Evolutionary conservation across 2,797 vertebrate genomes (phyloP), one percentile per base, ranked within the genome.

Genomic region (Galagoides demidoff): DNA sequence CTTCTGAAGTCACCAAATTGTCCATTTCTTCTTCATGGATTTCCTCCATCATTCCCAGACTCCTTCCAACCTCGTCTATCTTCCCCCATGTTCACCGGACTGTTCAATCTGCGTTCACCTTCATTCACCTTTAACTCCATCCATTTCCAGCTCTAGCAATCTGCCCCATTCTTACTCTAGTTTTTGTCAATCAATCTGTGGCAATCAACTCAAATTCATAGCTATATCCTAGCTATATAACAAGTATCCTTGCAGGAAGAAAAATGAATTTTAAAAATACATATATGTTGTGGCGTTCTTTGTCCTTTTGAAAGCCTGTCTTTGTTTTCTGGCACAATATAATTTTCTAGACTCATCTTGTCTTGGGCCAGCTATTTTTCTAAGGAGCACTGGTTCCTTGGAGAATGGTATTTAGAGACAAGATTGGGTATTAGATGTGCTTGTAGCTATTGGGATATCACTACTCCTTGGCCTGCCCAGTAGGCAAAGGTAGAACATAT

Each of bases 1-100:
- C 3, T 19, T 11, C 66, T 81, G 16, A 87, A 63, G 43, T 93
- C 77, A 86, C 27, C 16, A 77, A 74, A 34, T 1, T 86, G 10
- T 55, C n/a, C 76, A 86, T 86, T 91, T 95, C 23, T 66, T 85
- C 73, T 68, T 88, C 20, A 39, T 29, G 55, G 34, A 85, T 95
- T 55, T 29, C 0, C 7, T 27, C 9, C 7, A 68, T n/a, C 49
- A 19, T 55, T 92, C 20, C 14, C 29, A 57, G 5, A 45, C 12
- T 85, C 10, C 61, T 71, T 92, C 39, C 6, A n/a, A 37, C 13
- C 59, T 66, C 68, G 34, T 86, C 19, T 82, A 57, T 4, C 34
- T 63, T 68, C 14, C 57, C 29, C 49, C 10, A 37, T 76, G 25
- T 55, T 85, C 49, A 29, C 74, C 83, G 27, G 49, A 86, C 12